These are phyloP conservation scores for Phoebastria nigripes DNA, from an alignment of 2,797 vertebrate genomes.

Conservation along the genomic window DNA sequence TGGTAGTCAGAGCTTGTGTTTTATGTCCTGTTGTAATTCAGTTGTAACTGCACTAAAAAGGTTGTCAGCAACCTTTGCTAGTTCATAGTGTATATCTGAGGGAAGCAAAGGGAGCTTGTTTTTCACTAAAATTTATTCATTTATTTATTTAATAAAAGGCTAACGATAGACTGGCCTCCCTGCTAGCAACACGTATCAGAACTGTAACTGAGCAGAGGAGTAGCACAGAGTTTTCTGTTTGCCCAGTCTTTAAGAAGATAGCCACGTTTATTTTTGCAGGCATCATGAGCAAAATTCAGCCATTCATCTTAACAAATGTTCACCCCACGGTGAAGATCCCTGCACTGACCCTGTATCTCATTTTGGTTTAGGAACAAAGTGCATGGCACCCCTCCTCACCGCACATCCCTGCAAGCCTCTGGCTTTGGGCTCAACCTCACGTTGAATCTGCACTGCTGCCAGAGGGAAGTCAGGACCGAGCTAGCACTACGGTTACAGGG, in stretches of 20 bases:
- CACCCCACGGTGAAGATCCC: not conserved
- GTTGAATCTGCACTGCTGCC: accelerated
- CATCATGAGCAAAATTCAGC: not conserved
- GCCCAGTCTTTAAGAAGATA: not conserved
- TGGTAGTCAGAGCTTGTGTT: not conserved
- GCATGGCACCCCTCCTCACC: accelerated
- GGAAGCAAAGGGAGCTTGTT: not conserved
- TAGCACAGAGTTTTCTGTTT: not conserved
- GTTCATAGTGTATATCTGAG: not conserved
- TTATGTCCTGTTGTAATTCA: constrained; percentile 41
- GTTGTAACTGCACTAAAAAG: constrained; percentile 24
- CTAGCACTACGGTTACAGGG: not conserved
- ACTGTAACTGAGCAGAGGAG: not conserved
- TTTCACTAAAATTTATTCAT: not conserved
- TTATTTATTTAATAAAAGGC: not conserved
- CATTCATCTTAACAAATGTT: not conserved
- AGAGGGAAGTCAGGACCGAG: not conserved
- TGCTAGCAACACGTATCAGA: not conserved
- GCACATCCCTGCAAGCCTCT: not conserved
- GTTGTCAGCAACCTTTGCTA: not conserved
- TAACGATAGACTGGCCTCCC: not conserved
- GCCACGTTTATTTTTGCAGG: not conserved
- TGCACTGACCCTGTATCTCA: not conserved
- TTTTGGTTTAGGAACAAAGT: not conserved
- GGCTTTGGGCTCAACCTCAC: not conserved